A percentile compares a stretch with the other conserved stretches of the same genome.
Evolutionary conservation across 2,888 invertebrate species (phyloP).

Genomic region (Rutpela maculata): DNA sequence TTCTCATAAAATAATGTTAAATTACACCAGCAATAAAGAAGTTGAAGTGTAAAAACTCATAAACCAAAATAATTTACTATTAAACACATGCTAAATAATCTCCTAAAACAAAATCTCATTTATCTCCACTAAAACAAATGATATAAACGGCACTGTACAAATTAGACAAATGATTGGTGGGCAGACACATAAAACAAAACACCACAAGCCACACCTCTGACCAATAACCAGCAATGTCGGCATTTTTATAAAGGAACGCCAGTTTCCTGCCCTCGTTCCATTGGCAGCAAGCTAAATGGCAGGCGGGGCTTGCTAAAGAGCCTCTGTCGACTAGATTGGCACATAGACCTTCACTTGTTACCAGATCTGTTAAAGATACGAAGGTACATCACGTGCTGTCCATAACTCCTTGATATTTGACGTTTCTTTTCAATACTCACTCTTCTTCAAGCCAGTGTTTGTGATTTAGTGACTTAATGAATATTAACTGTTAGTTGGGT

Average conservation of each 20-base stretch:
- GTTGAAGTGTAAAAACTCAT: conserved; percentile 65
- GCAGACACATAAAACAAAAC: conserved; percentile 58
- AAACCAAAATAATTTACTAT: conserved; percentile 73
- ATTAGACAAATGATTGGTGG: conserved; percentile 70
- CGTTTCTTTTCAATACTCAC: conserved; percentile 45
- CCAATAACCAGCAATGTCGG: conserved; percentile 62
- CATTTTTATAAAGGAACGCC: conserved; percentile 62
- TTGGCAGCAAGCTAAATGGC: conserved; percentile 58
- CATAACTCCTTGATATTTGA: conserved; percentile 55
- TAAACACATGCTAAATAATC: conserved; percentile 73
- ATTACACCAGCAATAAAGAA: conserved; percentile 59
- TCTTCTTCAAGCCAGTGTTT: conserved; percentile 1
- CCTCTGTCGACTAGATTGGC: conserved; percentile 65
- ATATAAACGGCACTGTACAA: conserved; percentile 68
- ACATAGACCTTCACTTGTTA: conserved; percentile 71
- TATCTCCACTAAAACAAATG: conserved; percentile 72
- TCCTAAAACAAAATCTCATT: conserved; percentile 73
- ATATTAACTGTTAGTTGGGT: conserved; percentile 5
- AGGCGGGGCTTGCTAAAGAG: conserved; percentile 66
- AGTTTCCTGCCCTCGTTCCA: conserved; percentile 55
- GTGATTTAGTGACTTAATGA: conserved; percentile 42
- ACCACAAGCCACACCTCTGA: conserved; percentile 57
- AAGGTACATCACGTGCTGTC: conserved; percentile 63
- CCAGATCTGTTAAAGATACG: conserved; percentile 71
- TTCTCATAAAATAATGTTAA: conserved; percentile 64